Evolutionary conservation across 2,113 vertebrate species (phyloP), one percentile per base, ranked within the genome.

Genomic region (Zapornia atra): DNA sequence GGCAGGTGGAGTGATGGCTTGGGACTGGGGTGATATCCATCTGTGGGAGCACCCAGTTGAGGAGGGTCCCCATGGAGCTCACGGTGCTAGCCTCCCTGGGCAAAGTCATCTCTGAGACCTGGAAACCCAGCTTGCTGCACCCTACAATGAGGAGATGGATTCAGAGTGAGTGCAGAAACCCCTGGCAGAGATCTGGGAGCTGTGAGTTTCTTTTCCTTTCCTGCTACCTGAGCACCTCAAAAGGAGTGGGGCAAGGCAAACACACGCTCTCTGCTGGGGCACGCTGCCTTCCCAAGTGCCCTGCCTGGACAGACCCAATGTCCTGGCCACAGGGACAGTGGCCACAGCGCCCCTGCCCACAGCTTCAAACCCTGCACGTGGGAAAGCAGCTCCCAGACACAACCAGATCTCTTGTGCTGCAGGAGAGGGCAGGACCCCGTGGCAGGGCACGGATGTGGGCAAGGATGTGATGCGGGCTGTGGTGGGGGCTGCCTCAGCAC

Each of bases 231-330:
- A 69, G 26, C 38, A 54, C 42, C 34, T 56, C 46, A 72, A 54
- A 56, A 54, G 48, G 17, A 83, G n/a, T 19, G 8, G 20, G 22
- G 3, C 36, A 71, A 81, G 22, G 16, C 46, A 50, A 69, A 53
- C 24, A 13, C 0, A 0, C 42, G 1, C 1, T 34, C 25, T 5
- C 22, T 61, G 73, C 82, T 33, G 60, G 16, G 57, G 33, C 40
- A 33, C 0, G 1, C 65, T 73, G 34, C 33, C 13, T 50, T 87
- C 44, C 60, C 73, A 73, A 36, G 34, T 5, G 36, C 13, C 12
- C 8, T 3, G 10, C 28, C 34, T 59, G 57, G 20, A 64, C 36
- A 70, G 56, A 63, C 5, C 6, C 59, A 25, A 5, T 3, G 6
- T 59, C n/a, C 59, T 4, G 7, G 17, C 20, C 14, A 36, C 44